Evolutionary conservation across 2,888 invertebrate genomes (phyloP), one percentile per base, ranked within the genome.

Genomic region (Phortica magna): DNA sequence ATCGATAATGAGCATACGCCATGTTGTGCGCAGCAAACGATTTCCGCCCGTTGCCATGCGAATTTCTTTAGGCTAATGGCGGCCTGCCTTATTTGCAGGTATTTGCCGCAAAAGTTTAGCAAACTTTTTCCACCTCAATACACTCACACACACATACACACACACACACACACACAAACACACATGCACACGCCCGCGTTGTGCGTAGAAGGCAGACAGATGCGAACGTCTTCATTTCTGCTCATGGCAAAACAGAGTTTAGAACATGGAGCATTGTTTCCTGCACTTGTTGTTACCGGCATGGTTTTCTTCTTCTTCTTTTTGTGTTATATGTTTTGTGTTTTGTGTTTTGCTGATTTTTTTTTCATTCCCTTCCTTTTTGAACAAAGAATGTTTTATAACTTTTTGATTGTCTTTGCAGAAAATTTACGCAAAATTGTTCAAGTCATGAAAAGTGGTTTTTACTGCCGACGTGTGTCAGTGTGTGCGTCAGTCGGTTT

Each of bases 321-420:
- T n/a, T n/a, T n/a, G n/a, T 41, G n/a, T 59, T n/a, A 7, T 59
- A 59, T 14, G 9, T 17, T 4, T 59, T 17, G 19, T 14, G 9
- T 17, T 4, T 59, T 17, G 19, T 59, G 17, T 59, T n/a, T 64
- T 22, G 41, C n/a, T 41, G n/a, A 41, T 41, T 67, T 41, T 12
- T 64, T 19, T 64, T 43, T 1, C 31, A 2, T 39, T 70, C 78
- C 83, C 79, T 83, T 84, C 84, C 84, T 83, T 81, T 80, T n/a
- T n/a, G n/a, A 39, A 79, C 82, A 82, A 84, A 81, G 83, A 83
- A 86, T 85, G 83, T 85, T 85, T 88, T 87, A 87, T 87, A 88
- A 88, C 89, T 89, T 88, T 88, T 87, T 88, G 89, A 89, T 88
- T 88, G 89, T 88, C 87, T 88, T 89, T 89, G 87, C 80, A 80